A percentile compares a stretch with the other conserved stretches of the same genome.
These are phyloP conservation scores for Hippocampus kuda DNA, from an alignment of 2,797 vertebrate species.

Conservation along the genomic window DNA sequence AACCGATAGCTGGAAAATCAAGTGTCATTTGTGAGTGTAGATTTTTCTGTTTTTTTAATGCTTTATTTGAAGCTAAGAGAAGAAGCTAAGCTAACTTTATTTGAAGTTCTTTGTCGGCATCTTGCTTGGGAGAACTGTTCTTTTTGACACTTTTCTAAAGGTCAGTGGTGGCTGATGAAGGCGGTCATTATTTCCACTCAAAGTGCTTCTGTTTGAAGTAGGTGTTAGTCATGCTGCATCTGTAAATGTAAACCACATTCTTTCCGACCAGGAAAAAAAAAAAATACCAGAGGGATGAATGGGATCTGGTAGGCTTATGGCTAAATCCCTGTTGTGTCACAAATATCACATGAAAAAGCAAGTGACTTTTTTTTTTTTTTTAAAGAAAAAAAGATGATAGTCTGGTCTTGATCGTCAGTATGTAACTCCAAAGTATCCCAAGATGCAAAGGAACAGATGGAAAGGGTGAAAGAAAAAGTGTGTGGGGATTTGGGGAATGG, in stretches of 20 bases:
- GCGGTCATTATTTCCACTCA: background rate
- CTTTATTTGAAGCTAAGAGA: background rate
- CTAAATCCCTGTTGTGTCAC: background rate
- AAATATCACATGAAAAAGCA: background rate
- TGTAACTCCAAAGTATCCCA: background rate
- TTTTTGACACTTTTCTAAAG: slow-evolving; percentile 5
- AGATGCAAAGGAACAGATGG: background rate
- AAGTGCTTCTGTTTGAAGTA: slow-evolving; percentile 10
- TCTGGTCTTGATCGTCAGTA: background rate
- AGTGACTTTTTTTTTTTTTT: background rate
- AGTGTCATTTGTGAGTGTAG: background rate
- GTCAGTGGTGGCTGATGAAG: slow-evolving; percentile 3
- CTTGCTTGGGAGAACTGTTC: background rate
- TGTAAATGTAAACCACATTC: slow-evolving; percentile 18
- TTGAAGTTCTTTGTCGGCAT: background rate
- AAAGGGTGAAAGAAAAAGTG: slow-evolving; percentile 6
- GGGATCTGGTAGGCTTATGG: background rate
- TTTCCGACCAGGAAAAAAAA: slow-evolving; percentile 7
- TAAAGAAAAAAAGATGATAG: background rate
- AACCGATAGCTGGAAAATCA: background rate
- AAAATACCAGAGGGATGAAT: background rate
- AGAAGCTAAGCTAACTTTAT: background rate
- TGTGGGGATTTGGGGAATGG: background rate
- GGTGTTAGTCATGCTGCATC: slow-evolving; percentile 8
- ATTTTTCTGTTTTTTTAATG: background rate